These are phyloP conservation scores for Elachura formosa DNA, from an alignment of 2,113 vertebrate species.

Conservation along the genomic window DNA sequence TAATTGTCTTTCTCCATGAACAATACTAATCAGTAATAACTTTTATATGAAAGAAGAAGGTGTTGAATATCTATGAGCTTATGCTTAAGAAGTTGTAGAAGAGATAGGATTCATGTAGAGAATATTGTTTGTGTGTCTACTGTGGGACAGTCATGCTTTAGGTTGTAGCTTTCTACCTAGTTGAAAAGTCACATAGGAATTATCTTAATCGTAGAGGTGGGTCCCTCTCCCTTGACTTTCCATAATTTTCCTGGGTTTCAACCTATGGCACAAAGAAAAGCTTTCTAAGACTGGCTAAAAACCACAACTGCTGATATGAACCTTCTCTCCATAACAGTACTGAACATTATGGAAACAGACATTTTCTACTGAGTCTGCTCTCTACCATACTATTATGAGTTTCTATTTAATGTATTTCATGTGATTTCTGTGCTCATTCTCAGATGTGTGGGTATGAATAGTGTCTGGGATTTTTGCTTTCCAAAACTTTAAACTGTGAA, in stretches of 20 bases:
- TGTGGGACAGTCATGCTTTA: accelerated
- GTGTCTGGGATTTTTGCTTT: neutral
- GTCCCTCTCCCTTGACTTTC: neutral
- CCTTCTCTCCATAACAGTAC: accelerated
- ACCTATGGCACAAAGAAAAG: neutral
- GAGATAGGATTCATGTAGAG: neutral
- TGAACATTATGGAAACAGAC: neutral
- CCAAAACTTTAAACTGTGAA: neutral
- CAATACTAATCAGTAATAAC: neutral
- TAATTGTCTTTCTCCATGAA: neutral
- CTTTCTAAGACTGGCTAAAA: neutral
- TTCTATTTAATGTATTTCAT: neutral
- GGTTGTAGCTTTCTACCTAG: neutral
- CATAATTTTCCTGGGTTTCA: neutral
- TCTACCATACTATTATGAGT: neutral
- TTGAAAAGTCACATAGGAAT: neutral
- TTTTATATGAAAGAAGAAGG: neutral
- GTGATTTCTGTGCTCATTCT: neutral
- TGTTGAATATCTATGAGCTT: neutral
- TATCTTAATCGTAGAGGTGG: neutral
- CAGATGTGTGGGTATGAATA: too few relatives aligned
- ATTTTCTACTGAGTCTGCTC: neutral
- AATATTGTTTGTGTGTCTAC: neutral
- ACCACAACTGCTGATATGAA: accelerated
- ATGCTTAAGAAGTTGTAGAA: neutral